Conservation (phyloP, 2,888 invertebrate genomes). For the Plagodis pulveraria region DNA sequence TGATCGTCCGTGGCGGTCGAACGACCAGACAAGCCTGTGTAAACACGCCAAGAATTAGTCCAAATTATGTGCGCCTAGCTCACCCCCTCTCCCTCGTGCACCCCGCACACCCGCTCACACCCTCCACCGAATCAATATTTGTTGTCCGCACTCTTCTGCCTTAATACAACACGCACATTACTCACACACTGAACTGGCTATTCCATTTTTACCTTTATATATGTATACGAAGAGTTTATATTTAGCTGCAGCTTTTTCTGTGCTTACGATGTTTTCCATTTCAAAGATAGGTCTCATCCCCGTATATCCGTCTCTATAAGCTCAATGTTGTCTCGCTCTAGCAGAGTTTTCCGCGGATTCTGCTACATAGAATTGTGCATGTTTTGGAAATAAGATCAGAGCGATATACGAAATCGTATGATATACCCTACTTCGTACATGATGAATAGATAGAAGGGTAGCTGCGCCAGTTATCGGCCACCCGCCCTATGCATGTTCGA, state of each 20-base stretch:
- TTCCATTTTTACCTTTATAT: conserved; percentile 3
- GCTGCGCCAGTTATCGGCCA: conserved; percentile 9
- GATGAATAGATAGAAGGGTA: conserved; percentile 6
- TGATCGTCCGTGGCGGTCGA: conserved; percentile 66
- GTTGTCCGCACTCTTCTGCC: conserved; percentile 85
- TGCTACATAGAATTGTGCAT: conserved; percentile 50
- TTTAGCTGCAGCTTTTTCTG: conserved; percentile 1
- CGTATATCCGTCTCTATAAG: conserved; percentile 72
- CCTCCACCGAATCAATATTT: conserved; percentile 84
- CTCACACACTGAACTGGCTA: conserved; percentile 56
- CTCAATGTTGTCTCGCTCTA: conserved; percentile 79
- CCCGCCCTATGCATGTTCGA: conserved; percentile 21
- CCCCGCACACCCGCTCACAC: conserved; percentile 53
- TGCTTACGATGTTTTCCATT: conserved; percentile 46
- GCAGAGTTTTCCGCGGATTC: conserved; percentile 74
- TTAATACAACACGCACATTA: conserved; percentile 82
- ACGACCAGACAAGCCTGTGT: conserved; percentile 78
- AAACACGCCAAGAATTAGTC: conserved; percentile 83
- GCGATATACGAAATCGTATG: background rate
- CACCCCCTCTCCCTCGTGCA: conserved; percentile 39
- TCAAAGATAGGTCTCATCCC: conserved; percentile 68
- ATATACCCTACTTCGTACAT: conserved; percentile 1
- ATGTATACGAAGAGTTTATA: conserved; percentile 31
- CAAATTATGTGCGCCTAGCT: conserved; percentile 79
- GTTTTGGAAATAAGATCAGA: conserved; percentile 39